A percentile compares a stretch with the other conserved stretches of the same genome.
Conservation (phyloP, 1,140 invertebrate genomes). For the Cephus cinctus region DNA sequence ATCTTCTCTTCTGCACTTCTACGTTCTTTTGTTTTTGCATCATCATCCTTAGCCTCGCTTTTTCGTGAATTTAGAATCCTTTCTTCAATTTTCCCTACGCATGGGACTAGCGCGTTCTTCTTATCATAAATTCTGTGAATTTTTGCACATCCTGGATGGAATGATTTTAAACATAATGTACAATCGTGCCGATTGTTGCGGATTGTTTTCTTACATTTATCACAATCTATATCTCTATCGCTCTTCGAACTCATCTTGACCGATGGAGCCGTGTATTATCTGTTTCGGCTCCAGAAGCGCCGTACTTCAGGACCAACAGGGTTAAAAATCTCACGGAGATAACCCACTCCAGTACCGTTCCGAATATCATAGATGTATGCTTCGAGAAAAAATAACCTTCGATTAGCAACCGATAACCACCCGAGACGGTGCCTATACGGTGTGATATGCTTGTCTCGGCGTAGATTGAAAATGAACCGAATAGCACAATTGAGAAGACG, state of each 20-base stretch:
- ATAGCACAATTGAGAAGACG: slow-evolving; percentile 3
- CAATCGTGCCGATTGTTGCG: not conserved
- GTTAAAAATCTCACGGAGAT: too few relatives aligned
- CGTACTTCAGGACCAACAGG: too few relatives aligned
- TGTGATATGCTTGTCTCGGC: slow-evolving; percentile 1
- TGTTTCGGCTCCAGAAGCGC: too few relatives aligned
- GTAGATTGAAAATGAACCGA: slow-evolving; percentile 1
- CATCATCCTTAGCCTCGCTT: too few relatives aligned
- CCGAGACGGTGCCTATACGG: not conserved
- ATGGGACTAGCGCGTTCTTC: not conserved
- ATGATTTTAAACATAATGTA: not conserved
- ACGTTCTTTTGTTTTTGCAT: not conserved
- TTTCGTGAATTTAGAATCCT: too few relatives aligned
- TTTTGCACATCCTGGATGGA: slow-evolving; percentile 3
- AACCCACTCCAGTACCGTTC: too few relatives aligned
- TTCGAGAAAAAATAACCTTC: not conserved
- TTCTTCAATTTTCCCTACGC: not conserved
- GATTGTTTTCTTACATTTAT: slow-evolving; percentile 1
- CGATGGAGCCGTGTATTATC: too few relatives aligned
- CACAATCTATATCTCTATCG: slow-evolving; percentile 1
- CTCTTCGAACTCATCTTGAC: too few relatives aligned
- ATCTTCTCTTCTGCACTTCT: not conserved
- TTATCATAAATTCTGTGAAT: not conserved
- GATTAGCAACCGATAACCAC: not conserved
- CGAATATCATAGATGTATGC: not conserved